Evolutionary conservation across 2,797 vertebrate genomes (phyloP).

Genomic region (Sciurus carolinensis): DNA sequence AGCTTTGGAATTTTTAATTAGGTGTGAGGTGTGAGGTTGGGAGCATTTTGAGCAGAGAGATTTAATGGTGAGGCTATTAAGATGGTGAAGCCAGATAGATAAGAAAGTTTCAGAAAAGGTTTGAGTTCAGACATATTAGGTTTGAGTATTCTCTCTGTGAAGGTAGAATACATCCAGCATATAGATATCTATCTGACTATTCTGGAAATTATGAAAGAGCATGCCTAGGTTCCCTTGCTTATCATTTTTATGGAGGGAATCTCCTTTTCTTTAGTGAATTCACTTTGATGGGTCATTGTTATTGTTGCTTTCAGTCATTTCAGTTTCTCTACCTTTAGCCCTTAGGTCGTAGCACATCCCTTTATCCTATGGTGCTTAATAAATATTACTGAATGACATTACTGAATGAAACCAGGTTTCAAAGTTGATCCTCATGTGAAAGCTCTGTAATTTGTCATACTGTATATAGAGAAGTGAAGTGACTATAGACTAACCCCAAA

Average conservation of each 20-base stretch:
- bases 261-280: neutral
- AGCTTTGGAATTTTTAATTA: conserved; percentile 42
- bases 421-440: neutral
- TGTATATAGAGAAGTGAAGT: neutral
- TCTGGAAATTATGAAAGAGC: neutral
- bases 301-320: conserved; percentile 64
- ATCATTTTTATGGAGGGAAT: neutral
- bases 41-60: conserved; percentile 24
- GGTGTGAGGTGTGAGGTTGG: neutral
- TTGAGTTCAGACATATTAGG: conserved; percentile 46
- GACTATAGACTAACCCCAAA: neutral
- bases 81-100: conserved; percentile 35
- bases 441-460: conserved; percentile 31
- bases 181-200: neutral
- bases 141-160: conserved; percentile 44
- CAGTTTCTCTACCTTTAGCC: conserved; percentile 75
- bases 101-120: neutral
- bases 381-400: neutral
- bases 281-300: neutral
- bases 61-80: neutral
- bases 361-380: conserved; percentile 50
- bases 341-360: neutral
- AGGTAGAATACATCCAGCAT: neutral
- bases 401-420: neutral
- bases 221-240: neutral